Conservation (phyloP, 2,888 invertebrate genomes). For the Chrysina gloriosa region DNA sequence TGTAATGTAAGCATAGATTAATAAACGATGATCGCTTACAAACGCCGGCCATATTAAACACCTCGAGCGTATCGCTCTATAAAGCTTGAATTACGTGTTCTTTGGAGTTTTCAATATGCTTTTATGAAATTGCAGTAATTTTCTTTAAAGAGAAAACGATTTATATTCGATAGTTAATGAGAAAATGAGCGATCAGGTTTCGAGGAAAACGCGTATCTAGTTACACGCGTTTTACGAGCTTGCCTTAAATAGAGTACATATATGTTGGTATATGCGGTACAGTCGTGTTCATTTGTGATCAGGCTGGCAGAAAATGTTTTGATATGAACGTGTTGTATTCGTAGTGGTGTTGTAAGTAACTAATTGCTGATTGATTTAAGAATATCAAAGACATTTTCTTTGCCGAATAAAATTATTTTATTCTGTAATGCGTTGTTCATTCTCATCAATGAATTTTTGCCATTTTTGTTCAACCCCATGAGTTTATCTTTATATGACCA, state of each 20-base stretch:
- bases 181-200: background rate
- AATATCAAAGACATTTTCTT: no score
- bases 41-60: background rate
- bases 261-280: no score
- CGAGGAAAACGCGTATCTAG: background rate
- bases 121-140: constrained; percentile 1
- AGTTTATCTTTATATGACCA: no score
- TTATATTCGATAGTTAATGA: background rate
- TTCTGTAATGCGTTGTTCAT: no score
- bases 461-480: no score
- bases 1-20: background rate
- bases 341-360: no score
- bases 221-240: constrained; percentile 7
- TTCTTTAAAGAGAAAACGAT: background rate
- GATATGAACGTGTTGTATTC: no score
- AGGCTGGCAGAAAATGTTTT: no score
- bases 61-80: background rate
- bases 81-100: background rate
- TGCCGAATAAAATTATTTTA: no score
- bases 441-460: no score
- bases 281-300: no score
- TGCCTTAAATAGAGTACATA: background rate
- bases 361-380: no score
- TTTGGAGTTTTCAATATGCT: background rate
- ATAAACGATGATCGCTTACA: background rate